Base-by-base conservation (phyloP, 1,140 invertebrate genomes). In the Grapholita molesta region DNA sequence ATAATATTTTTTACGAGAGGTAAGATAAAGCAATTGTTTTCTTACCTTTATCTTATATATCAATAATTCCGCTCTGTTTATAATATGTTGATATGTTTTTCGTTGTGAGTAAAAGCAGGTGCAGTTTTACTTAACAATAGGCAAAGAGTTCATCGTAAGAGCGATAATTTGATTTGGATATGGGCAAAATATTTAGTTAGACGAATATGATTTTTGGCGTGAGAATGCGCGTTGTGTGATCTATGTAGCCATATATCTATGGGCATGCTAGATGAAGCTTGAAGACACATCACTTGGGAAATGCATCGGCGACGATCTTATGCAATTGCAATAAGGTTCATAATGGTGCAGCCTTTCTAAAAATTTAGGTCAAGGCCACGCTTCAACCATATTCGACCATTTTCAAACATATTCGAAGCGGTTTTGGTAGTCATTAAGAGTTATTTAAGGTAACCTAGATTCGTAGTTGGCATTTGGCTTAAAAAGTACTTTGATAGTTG, bases 241-340 rank as follows among this genome's bases (percentile, higher is more conserved):
- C 42, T 48, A 48, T 48, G 15, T 8, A 48, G 15, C 4, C 9
- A 8, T 8, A 48, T 48, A 21, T 21, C 42, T 18, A 8, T 48
- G 18, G 1, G 42, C 18, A 38, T 38, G 35, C 11, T 1, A 21
- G 18, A 48, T 48, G 5, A 48, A 48, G 15, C 18, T 48, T 2
- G 6, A 42, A 38, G n/a, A 15, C n/a, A 48, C 42, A 18, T 48
- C 15, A 0, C 42, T 4, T 48, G 18, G 6, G n/a, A 38, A n/a
- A 21, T 48, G 42, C 53, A 24, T 28, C 11, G 11, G 3, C 3
- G 3, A 12, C 8, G 23, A 28, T 61, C 55, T 61, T 61, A 61
- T 61, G 55, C 55, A 61, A n/a, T 61, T 61, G 55, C 55, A 61
- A 15, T 61, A 61, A 61, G 28, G 55, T 15, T 32, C 1, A 61